Base-by-base conservation (phyloP, 1,140 invertebrate genomes). In the Drosophila equinoxialis region DNA sequence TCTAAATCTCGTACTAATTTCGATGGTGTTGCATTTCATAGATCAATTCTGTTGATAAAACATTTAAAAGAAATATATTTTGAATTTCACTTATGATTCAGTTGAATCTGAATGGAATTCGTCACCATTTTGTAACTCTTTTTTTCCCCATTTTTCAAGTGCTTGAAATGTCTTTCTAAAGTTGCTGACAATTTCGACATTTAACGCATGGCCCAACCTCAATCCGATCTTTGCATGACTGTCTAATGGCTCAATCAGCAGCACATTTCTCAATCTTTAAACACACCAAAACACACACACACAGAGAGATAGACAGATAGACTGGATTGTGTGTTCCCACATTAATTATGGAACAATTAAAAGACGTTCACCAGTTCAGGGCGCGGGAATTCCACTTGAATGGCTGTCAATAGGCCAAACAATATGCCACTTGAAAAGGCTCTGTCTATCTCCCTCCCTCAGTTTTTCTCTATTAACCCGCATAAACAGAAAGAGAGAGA, bases 261-360 rank as follows among this genome's bases (percentile, higher is more conserved):
- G 59, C 63, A 57, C 70, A 74, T 87, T 77, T 68, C 65, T 68
- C 65, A 37, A 80, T 54, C 48, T 60, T 30, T 30, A 30, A 30
- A 30, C 30, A 30, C 30, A 30, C 30, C 30, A 6, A 30, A 30
- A 45, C 42, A 23, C 42, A 37, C 35, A 37, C 35, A 37, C 37
- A 39, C 11, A 39, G 0, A 23, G 0, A 23, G 20, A 23, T 11
- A 11, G 37, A 11, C 37, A 26, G 23, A 37, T 11, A 37, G 10
- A 13, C 3, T 39, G 10, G 37, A 13, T 10, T 39, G 37, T 39
- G 45, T 51, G 71, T 86, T 87, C 83, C 83, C 83, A 87, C 83
- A 87, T 87, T 87, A 87, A 87, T 87, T 87, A 87, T 83, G 84
- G 68, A 70, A 89, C 83, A 87, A 87, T 89, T 87, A 86, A 87